Evolutionary conservation across 2,113 vertebrate species (phyloP).

Genomic region (Penelope pileata): DNA sequence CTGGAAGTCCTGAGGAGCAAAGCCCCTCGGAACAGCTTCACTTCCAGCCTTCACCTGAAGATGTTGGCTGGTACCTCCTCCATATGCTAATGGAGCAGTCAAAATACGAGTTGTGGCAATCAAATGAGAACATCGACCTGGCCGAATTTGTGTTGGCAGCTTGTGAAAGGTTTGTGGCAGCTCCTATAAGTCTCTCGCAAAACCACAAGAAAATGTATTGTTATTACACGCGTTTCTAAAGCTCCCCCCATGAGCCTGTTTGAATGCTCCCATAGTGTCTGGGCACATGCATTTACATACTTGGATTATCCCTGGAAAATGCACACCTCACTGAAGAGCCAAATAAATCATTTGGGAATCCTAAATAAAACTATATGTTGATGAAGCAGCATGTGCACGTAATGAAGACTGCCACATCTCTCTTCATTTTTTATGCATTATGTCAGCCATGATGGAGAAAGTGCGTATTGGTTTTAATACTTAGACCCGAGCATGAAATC

Average conservation of each 20-base stretch:
- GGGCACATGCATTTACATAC: constrained; percentile 5
- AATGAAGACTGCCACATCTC: neutral
- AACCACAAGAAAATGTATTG: constrained; percentile 5
- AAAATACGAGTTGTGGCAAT: neutral
- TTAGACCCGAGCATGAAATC: constrained; percentile 8
- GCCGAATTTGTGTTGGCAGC: neutral
- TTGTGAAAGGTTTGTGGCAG: neutral
- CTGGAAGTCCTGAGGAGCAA: neutral
- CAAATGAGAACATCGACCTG: neutral
- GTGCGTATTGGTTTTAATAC: neutral
- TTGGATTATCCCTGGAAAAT: constrained; percentile 39
- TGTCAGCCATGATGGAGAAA: neutral
- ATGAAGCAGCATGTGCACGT: neutral
- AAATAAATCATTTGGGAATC: constrained; percentile 36
- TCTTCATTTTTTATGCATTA: neutral
- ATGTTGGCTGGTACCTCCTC: neutral
- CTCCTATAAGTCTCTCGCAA: neutral
- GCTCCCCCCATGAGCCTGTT: neutral
- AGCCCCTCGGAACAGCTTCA: neutral
- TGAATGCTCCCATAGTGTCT: neutral
- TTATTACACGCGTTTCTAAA: neutral
- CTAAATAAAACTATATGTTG: constrained; percentile 17
- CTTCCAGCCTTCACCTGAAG: neutral
- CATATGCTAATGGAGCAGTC: neutral
- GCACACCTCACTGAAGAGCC: neutral